A percentile compares a stretch with the other conserved stretches of the same genome.
Conservation (phyloP, 2,113 vertebrate genomes). For the Misgurnus mizolepis region DNA sequence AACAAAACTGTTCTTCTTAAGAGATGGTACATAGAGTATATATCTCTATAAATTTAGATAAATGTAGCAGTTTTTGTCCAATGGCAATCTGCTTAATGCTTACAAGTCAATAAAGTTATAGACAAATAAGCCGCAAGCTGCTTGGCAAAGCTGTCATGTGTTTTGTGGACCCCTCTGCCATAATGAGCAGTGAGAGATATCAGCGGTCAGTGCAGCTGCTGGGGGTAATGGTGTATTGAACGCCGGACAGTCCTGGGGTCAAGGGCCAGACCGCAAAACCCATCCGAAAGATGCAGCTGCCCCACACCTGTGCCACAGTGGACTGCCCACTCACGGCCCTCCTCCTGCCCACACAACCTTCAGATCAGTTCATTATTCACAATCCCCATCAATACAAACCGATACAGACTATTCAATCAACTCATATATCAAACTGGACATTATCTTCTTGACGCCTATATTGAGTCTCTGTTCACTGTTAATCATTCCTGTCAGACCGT, state of each 20-base stretch:
- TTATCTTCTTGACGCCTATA: conserved; percentile 54
- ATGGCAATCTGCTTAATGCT: not conserved
- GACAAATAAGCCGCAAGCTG: not conserved
- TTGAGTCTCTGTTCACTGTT: conserved; percentile 52
- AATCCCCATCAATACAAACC: conserved; percentile 52
- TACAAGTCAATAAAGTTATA: conserved; percentile 14
- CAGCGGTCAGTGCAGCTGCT: conserved; percentile 60
- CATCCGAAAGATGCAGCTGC: conserved; percentile 65
- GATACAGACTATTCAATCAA: conserved; percentile 42
- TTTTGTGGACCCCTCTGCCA: not conserved
- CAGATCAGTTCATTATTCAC: conserved; percentile 56
- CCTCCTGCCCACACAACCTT: conserved; percentile 53
- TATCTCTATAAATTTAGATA: too few relatives aligned
- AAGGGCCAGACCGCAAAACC: conserved; percentile 52
- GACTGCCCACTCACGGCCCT: conserved; percentile 11
- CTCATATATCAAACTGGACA: conserved; percentile 49
- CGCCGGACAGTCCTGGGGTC: conserved; percentile 66
- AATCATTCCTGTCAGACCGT: conserved; percentile 45
- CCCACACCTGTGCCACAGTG: conserved; percentile 67
- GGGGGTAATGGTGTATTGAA: conserved; percentile 76
- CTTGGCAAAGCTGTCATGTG: conserved; percentile 37
- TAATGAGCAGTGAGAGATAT: conserved; percentile 38
- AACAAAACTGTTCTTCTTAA: too few relatives aligned
- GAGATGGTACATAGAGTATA: too few relatives aligned
- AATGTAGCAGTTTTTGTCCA: not conserved